Evolutionary conservation across 2,113 vertebrate genomes (phyloP).

Genomic region (Ophiodon elongatus): DNA sequence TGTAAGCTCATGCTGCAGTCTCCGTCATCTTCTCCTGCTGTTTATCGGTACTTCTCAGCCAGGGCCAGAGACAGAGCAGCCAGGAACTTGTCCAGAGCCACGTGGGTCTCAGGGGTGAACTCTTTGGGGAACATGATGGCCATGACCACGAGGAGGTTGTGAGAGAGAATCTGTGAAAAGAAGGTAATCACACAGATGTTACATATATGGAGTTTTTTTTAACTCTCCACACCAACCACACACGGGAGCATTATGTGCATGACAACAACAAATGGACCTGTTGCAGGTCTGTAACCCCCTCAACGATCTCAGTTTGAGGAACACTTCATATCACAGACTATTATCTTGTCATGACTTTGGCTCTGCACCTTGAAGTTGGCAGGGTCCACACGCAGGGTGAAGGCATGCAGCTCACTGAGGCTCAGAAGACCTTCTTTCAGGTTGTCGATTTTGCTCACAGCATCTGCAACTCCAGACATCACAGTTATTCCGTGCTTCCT

Average conservation of each 20-base stretch:
- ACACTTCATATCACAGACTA: background rate
- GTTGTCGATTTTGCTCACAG: constrained; percentile 84
- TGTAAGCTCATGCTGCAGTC: background rate
- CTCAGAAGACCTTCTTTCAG: constrained; percentile 74
- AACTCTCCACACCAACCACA: background rate
- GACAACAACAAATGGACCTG: background rate
- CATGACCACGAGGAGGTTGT: constrained; percentile 76
- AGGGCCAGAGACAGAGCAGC: constrained; percentile 68
- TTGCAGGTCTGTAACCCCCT: background rate
- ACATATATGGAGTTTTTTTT: background rate
- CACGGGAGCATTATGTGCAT: background rate
- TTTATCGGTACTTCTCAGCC: constrained; percentile 80
- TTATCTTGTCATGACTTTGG: background rate
- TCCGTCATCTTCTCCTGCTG: background rate
- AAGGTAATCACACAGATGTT: background rate
- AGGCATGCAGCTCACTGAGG: constrained; percentile 90
- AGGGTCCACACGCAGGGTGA: constrained; percentile 89
- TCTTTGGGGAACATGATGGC: constrained; percentile 67
- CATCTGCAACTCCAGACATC: constrained; percentile 70
- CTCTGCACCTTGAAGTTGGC: constrained; percentile 83
- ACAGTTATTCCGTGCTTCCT: constrained; percentile 85
- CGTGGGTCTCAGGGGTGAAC: constrained; percentile 80
- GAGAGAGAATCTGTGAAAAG: constrained; percentile 68
- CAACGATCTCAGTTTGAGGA: background rate
- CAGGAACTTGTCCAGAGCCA: constrained; percentile 82